Evolutionary conservation across 2,113 vertebrate species (phyloP).

Genomic region (Diadophis punctatus): DNA sequence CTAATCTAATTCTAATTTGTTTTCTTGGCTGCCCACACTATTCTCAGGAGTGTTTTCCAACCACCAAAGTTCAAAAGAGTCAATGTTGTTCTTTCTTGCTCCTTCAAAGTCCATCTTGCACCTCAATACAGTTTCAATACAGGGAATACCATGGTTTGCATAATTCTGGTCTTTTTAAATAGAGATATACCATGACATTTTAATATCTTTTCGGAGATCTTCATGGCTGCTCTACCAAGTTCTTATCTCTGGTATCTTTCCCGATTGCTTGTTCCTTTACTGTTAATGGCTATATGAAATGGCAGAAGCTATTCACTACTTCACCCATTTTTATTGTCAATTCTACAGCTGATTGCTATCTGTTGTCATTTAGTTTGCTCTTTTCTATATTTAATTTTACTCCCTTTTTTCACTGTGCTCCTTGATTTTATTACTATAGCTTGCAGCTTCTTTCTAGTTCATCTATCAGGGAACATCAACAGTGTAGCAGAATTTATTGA

Average conservation of each 20-base stretch:
- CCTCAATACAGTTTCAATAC: not conserved
- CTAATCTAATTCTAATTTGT: too few species aligned
- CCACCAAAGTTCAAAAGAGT: not conserved
- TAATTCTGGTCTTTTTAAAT: not conserved
- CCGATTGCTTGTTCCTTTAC: not conserved
- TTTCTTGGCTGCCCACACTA: not conserved
- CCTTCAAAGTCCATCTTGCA: not conserved
- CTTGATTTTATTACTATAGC: not conserved
- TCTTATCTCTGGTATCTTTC: not conserved
- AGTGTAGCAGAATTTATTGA: not conserved
- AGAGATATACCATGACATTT: not conserved
- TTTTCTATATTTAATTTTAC: not conserved
- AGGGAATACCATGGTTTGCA: not conserved
- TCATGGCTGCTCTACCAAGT: not conserved
- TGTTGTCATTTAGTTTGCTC: not conserved
- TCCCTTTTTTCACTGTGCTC: not conserved
- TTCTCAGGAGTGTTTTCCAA: not conserved
- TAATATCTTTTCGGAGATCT: not conserved
- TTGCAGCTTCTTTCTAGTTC: not conserved
- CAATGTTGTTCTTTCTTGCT: not conserved
- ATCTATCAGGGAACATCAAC: not conserved
- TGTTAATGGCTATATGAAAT: not conserved
- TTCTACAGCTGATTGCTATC: not conserved
- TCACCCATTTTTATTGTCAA: not conserved
- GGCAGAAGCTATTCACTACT: not conserved